Evolutionary conservation across 2,113 vertebrate genomes (phyloP).

Genomic region (Numida meleagris): DNA sequence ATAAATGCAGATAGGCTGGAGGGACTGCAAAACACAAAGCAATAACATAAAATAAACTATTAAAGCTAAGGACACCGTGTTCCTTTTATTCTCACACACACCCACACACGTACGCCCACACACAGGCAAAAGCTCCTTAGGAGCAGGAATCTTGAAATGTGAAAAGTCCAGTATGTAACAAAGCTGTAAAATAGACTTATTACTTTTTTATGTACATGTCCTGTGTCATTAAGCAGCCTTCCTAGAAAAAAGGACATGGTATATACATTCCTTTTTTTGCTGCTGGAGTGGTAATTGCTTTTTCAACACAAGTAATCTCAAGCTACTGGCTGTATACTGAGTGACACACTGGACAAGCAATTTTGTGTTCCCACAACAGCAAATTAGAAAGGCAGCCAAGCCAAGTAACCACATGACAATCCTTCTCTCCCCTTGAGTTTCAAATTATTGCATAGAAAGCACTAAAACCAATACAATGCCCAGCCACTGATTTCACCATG

Average conservation of each 20-base stretch:
- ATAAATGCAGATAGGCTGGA: conserved; percentile 71
- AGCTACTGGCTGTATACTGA: conserved; percentile 36
- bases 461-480: not conserved
- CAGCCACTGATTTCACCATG: not conserved
- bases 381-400: conserved; percentile 48
- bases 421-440: not conserved
- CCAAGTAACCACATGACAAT: not conserved
- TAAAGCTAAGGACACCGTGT: conserved; percentile 66
- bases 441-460: not conserved
- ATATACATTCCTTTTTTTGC: not conserved
- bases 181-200: conserved; percentile 59
- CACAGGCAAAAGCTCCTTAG: not conserved
- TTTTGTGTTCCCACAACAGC: conserved; percentile 45
- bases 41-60: conserved; percentile 59
- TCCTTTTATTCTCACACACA: conserved; percentile 48
- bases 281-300: conserved; percentile 41
- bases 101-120: not conserved
- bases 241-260: conserved; percentile 17
- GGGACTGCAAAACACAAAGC: conserved; percentile 54
- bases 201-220: conserved; percentile 51
- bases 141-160: conserved; percentile 31
- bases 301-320: conserved; percentile 31
- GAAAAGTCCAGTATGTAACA: conserved; percentile 4
- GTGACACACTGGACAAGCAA: conserved; percentile 38
- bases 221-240: conserved; percentile 42